Conservation (phyloP, 2,113 vertebrate genomes). For the Xenotilapia flavipinnis region DNA sequence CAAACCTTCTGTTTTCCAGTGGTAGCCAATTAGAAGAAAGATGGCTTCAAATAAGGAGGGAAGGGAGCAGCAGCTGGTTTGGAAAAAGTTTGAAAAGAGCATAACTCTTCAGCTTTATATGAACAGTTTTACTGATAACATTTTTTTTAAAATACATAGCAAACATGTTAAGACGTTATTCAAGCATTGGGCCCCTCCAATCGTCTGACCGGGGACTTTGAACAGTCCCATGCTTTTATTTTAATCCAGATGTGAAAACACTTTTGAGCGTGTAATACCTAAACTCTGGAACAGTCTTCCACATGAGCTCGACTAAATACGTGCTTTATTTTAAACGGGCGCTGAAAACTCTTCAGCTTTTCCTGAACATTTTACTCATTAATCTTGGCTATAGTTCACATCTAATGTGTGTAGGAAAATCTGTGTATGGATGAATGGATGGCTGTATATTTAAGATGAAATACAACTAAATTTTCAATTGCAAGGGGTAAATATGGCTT, state of each 20-base stretch:
- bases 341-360: not conserved
- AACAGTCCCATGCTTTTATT: not conserved
- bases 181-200: too few species aligned
- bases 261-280: not conserved
- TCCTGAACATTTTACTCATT: not conserved
- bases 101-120: not conserved
- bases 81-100: not conserved
- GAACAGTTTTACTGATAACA: not conserved
- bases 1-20: not conserved
- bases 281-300: not conserved
- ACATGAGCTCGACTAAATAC: rapidly evolving
- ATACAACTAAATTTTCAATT: not conserved
- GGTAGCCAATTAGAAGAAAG: not conserved
- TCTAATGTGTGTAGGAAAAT: not conserved
- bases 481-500: not conserved
- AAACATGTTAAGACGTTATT: not conserved
- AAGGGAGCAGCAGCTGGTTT: not conserved
- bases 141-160: not conserved
- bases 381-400: not conserved
- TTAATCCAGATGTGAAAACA: not conserved
- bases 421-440: not conserved
- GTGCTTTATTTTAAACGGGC: not conserved
- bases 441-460: not conserved
- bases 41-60: not conserved
- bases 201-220: not conserved